Evolutionary conservation across 2,888 invertebrate species (phyloP).

Genomic region (Mesorhabditis spiculigera): DNA sequence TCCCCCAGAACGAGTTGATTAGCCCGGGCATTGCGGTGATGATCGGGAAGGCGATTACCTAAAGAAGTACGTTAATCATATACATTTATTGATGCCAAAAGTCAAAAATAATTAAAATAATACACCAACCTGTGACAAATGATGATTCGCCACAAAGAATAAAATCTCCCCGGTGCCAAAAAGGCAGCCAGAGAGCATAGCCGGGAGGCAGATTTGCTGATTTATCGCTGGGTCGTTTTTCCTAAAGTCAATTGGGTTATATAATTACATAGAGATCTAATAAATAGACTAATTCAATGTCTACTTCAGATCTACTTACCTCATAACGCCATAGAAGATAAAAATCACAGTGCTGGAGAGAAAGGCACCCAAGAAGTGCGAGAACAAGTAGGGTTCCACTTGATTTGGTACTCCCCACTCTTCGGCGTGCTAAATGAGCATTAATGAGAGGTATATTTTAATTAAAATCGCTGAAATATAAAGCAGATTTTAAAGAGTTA

Average conservation of each 20-base stretch:
- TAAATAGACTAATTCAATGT: no score
- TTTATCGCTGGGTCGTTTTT: not conserved
- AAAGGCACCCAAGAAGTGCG: constrained; percentile 61
- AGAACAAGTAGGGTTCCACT: constrained; percentile 60
- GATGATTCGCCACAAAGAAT: constrained; percentile 38
- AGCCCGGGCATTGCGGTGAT: constrained; percentile 36
- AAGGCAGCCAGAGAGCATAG: not conserved
- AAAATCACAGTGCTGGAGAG: constrained; percentile 60
- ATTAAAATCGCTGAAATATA: not conserved
- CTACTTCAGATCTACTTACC: constrained; percentile 3
- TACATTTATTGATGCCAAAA: no score
- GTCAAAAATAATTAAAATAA: not conserved
- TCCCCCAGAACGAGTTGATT: constrained; percentile 35
- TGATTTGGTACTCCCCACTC: constrained; percentile 26
- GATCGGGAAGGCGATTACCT: constrained; percentile 41
- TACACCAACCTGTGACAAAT: constrained; percentile 35
- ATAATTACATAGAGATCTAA: not conserved
- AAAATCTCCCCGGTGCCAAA: not conserved
- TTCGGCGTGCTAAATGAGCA: not conserved
- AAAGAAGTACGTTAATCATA: no score
- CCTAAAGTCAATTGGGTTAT: not conserved
- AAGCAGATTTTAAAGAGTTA: no score
- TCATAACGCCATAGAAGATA: constrained; percentile 30
- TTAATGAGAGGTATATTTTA: not conserved
- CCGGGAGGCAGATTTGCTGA: not conserved